Base-by-base conservation (phyloP, 1,140 invertebrate species). In the Calephelis virginiensis region DNA sequence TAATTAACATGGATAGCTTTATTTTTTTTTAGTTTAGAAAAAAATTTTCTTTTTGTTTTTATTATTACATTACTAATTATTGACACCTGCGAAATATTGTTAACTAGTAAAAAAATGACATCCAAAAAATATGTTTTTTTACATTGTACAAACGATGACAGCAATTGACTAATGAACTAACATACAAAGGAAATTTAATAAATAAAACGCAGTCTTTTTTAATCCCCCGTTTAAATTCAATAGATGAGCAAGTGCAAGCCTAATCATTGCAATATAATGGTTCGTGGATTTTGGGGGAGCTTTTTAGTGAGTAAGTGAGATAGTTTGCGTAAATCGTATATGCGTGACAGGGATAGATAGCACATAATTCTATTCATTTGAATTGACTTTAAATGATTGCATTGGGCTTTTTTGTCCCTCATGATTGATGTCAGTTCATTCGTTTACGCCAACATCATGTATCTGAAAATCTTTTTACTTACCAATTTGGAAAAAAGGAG, bases 141-240 rank as follows among this genome's bases (percentile, higher is more conserved):
- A 82, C 73, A 77, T 77, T 73, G 65, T 65, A 50, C 56, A 45
- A 72, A 72, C 75, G 82, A 80, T 76, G 78, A 85, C 82, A 83
- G 78, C 78, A 83, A 87, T 85, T 79, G 82, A 80, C 72, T 85
- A 90, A 90, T 90, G 86, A 88, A 86, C 70, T 76, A 76, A 76
- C 71, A 71, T 69, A 89, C 85, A 90, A 89, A 85, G 80, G 80
- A 69, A 73, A 77, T 85, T 86, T 89, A 87, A 91, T 89, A 89
- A 89, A 90, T 87, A 86, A 85, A 86, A 85, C 73, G 79, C 81
- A 75, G 71, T 80, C 74, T 76, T 75, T 82, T 84, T 82, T 89
- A 91, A 89, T 89, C 86, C 82, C 86, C 86, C 74, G 89, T 91
- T 91, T 91, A 89, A 89, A 91, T 91, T 89, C 86, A 89, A 91